Evolutionary conservation across 2,113 vertebrate species (phyloP).

Genomic region (Carettochelys insculpta): DNA sequence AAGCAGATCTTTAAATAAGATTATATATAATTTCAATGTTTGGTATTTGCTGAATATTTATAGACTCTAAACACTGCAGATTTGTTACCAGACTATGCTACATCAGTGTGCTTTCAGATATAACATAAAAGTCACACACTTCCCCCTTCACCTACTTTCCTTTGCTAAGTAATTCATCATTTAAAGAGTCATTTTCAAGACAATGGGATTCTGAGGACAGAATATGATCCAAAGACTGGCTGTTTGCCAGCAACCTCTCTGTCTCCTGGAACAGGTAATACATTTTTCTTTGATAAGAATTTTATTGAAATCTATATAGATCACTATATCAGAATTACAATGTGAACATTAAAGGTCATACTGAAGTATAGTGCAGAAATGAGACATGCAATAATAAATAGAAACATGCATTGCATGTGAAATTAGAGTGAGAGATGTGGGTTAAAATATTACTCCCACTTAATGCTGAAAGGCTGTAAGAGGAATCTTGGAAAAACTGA

Average conservation of each 20-base stretch:
- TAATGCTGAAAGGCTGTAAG: not conserved
- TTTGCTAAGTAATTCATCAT: constrained; percentile 21
- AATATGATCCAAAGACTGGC: not conserved
- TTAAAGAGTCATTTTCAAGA: constrained; percentile 47
- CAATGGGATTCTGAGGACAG: constrained; percentile 11
- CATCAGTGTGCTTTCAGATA: constrained; percentile 33
- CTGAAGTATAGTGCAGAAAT: not conserved
- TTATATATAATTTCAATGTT: not conserved
- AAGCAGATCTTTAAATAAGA: constrained; percentile 25
- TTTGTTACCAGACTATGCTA: not conserved
- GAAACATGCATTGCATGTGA: not conserved
- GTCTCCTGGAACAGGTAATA: not conserved
- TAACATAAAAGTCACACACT: constrained; percentile 4
- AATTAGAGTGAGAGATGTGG: not conserved
- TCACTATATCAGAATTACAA: not conserved
- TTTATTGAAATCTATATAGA: not conserved
- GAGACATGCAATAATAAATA: constrained; percentile 22
- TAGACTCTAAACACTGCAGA: not conserved
- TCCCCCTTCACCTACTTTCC: not conserved
- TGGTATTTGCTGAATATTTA: constrained; percentile 5
- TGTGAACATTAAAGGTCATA: constrained; percentile 13
- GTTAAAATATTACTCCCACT: not conserved
- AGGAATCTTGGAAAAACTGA: not conserved
- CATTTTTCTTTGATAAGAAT: not conserved
- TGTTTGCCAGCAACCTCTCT: constrained; percentile 10